Evolutionary conservation across 2,113 vertebrate species (phyloP).

Genomic region (Stegastes partitus): DNA sequence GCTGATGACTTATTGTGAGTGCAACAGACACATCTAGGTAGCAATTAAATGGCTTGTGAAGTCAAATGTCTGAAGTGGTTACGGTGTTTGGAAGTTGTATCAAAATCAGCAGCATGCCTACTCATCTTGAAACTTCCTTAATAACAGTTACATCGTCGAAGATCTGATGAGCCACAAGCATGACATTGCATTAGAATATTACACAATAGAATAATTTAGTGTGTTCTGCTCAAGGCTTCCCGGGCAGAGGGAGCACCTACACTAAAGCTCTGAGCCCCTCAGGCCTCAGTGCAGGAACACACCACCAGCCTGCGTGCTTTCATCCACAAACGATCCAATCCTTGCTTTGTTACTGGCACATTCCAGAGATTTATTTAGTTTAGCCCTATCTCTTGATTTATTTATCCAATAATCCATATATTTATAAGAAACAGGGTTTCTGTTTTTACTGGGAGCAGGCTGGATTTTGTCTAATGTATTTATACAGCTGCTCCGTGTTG

Average conservation of each 20-base stretch:
- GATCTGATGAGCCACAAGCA: constrained; percentile 20
- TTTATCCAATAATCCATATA: constrained; percentile 77
- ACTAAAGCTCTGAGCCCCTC: constrained; percentile 32
- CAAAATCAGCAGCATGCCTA: constrained; percentile 37
- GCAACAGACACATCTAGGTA: constrained; percentile 54
- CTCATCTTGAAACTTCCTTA: constrained; percentile 39
- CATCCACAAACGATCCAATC: constrained; percentile 37
- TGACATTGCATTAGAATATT: constrained; percentile 32
- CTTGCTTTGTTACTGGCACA: constrained; percentile 53
- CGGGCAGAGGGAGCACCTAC: constrained; percentile 4
- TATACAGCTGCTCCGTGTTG: constrained; percentile 81
- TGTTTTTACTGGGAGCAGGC: constrained; percentile 74
- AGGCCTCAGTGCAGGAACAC: constrained; percentile 24
- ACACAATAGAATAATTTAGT: constrained; percentile 15
- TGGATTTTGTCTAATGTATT: constrained; percentile 77
- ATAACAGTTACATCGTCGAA: constrained; percentile 19
- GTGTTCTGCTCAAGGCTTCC: constrained; percentile 16
- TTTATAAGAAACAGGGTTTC: constrained; percentile 70
- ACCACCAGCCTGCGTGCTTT: constrained; percentile 43
- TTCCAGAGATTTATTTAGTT: constrained; percentile 75
- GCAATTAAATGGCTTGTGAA: constrained; percentile 73
- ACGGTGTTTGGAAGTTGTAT: constrained; percentile 44
- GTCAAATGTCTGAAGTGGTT: constrained; percentile 51
- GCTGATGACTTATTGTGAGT: constrained; percentile 66
- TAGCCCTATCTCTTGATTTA: constrained; percentile 70